These are phyloP conservation scores for Gulo gulo DNA, from an alignment of 2,113 vertebrate genomes.

Conservation along the genomic window DNA sequence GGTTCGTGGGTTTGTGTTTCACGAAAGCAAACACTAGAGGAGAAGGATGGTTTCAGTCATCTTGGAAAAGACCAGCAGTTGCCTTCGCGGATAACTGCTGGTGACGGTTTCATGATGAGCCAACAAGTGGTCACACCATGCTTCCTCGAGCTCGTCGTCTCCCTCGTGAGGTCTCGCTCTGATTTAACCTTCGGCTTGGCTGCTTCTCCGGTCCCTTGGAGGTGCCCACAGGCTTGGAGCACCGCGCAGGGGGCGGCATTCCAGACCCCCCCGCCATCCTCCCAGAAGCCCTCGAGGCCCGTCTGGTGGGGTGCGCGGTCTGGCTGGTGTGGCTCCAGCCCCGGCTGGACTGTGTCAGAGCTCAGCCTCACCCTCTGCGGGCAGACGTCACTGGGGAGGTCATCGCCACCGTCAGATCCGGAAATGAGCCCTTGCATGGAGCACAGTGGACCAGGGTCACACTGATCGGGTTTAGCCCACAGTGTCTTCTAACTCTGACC, in stretches of 20 bases:
- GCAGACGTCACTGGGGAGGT: neutral
- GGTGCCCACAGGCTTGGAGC: neutral
- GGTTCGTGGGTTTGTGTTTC: neutral
- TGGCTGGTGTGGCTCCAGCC: accelerated
- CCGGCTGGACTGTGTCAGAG: accelerated
- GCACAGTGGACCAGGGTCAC: neutral
- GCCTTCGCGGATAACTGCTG: neutral
- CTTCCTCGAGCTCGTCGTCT: neutral
- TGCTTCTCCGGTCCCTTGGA: neutral
- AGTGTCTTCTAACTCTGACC: neutral
- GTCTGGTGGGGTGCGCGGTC: accelerated
- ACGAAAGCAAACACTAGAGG: neutral
- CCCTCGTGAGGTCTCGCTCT: neutral
- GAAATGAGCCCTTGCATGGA: neutral
- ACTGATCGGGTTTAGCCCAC: neutral
- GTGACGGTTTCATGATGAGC: accelerated
- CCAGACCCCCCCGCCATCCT: neutral
- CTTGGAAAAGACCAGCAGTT: neutral
- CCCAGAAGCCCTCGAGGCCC: neutral
- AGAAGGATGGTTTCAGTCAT: neutral
- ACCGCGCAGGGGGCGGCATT: too few species aligned
- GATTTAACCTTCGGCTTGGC: neutral
- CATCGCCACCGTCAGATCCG: accelerated
- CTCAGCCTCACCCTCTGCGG: neutral
- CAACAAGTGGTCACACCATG: neutral